These are phyloP conservation scores for Pachyseris speciosa DNA, from an alignment of 64 coral and sea anemone genomes.

Conservation along the genomic window DNA sequence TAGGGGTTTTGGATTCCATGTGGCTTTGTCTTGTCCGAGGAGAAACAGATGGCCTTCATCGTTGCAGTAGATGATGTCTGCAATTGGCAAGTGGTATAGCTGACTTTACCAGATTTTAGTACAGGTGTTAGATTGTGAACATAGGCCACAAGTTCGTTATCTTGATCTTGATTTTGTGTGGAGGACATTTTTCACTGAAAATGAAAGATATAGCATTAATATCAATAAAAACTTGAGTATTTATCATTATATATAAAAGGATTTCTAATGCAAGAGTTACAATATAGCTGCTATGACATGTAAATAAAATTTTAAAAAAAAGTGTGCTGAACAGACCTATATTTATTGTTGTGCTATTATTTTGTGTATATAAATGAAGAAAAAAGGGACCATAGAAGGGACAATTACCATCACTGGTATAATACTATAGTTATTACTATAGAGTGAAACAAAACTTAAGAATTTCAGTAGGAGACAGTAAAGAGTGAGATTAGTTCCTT, in stretches of 20 bases:
- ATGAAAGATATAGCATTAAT: constrained; percentile 32
- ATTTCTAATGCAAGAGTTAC: not conserved
- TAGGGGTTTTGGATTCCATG: constrained; percentile 53
- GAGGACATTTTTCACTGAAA: constrained; percentile 46
- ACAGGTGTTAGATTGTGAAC: constrained; percentile 56
- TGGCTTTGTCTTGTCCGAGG: constrained; percentile 36
- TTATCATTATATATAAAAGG: not conserved
- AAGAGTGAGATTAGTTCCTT: no score
- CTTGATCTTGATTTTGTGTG: constrained; percentile 5
- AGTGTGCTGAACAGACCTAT: constrained; percentile 46
- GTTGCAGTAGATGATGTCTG: constrained; percentile 48
- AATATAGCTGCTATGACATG: constrained; percentile 30
- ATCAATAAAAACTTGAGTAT: constrained; percentile 37
- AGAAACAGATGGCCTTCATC: constrained; percentile 68
- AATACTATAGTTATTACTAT: no score
- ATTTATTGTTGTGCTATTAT: constrained; percentile 21
- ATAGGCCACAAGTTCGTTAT: constrained; percentile 38
- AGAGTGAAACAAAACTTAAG: no score
- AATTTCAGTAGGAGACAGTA: no score
- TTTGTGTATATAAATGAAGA: constrained; percentile 25
- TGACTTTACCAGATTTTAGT: constrained; percentile 38
- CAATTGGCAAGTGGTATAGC: constrained; percentile 34
- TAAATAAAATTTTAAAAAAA: constrained; percentile 8
- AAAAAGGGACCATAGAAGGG: no score
- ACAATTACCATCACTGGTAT: no score